Evolutionary conservation across 2,797 vertebrate species (phyloP), one percentile per base, ranked within the genome.

Genomic region (Syngnathus rostellatus): DNA sequence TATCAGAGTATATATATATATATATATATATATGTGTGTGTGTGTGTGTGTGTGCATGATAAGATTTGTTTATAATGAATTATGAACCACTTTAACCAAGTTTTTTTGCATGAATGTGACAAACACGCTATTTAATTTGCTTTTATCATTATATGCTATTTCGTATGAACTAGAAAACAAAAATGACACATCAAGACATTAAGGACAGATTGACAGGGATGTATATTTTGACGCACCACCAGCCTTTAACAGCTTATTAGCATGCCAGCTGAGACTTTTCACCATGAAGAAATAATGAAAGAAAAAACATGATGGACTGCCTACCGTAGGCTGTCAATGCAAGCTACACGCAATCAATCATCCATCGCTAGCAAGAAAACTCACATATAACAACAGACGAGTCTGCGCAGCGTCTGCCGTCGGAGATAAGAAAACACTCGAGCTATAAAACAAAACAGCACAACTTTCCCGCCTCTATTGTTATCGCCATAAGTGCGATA

Each of bases 241-340:
- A 75, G 66, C 45, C 63, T 62, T 66, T 68, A 75, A 75, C 70
- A 80, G 67, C 66, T 76, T 75, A 77, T 84, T 80, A 79, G 77
- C 72, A 73, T 69, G 68, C 77, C 74, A 80, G 74, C 78, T 76
- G 73, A 75, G 73, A 68, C 71, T 72, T 68, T 67, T 70, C 72
- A 67, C 69, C 64, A 67, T 55, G 70, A 82, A 55, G 75, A 23
- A 66, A 46, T 58, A 66, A 66, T 46, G 23, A 57, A 66, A 43
- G 76, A 70, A 77, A 77, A 76, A 80, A 81, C 68, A 82, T 79
- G 83, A 81, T 70, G 66, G 78, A 84, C 84, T 83, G 65, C 77
- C 79, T 68, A 75, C 79, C 79, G 82, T 73, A 77, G 16, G 68
- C 75, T 80, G 82, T 85, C 83, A 83, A 62, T 68, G 14, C 63